These are phyloP conservation scores for Morus bassanus DNA, from an alignment of 2,797 vertebrate species.

Conservation along the genomic window DNA sequence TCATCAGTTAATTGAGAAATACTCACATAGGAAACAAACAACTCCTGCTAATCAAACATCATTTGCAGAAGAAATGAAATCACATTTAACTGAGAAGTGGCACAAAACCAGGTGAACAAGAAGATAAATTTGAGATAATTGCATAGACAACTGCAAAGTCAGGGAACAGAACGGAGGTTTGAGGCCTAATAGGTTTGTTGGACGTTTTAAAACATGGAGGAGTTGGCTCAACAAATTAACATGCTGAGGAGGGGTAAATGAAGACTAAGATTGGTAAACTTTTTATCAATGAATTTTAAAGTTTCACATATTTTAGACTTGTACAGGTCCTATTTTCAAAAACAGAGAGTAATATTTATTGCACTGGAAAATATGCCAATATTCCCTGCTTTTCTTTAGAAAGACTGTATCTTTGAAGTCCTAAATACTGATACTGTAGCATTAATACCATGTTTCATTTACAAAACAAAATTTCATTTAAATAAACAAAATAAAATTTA, in stretches of 20 bases:
- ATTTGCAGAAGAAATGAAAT: conserved; percentile 11
- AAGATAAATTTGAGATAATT: not conserved
- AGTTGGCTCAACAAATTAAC: not conserved
- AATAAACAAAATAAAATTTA: not conserved
- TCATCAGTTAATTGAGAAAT: conserved; percentile 22
- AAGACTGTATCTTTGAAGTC: not conserved
- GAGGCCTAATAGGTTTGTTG: not conserved
- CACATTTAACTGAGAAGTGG: not conserved
- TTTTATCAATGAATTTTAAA: not conserved
- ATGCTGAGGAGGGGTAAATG: not conserved
- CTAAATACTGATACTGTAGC: not conserved
- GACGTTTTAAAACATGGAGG: not conserved
- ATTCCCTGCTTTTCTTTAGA: not conserved
- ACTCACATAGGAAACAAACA: not conserved
- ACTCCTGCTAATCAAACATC: not conserved
- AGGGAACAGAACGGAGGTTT: not conserved
- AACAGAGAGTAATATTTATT: not conserved
- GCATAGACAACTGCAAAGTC: not conserved
- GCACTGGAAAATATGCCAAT: not conserved
- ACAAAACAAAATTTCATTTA: not conserved
- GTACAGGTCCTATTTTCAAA: not conserved
- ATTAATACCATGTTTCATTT: not conserved
- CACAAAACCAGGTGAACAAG: not conserved
- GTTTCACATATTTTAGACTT: not conserved
- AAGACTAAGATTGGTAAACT: not conserved